phyloP scores from a whole-genome alignment of 2,113 vertebrate genomes.

The Ptilorrhoa leucosticta region DNA sequence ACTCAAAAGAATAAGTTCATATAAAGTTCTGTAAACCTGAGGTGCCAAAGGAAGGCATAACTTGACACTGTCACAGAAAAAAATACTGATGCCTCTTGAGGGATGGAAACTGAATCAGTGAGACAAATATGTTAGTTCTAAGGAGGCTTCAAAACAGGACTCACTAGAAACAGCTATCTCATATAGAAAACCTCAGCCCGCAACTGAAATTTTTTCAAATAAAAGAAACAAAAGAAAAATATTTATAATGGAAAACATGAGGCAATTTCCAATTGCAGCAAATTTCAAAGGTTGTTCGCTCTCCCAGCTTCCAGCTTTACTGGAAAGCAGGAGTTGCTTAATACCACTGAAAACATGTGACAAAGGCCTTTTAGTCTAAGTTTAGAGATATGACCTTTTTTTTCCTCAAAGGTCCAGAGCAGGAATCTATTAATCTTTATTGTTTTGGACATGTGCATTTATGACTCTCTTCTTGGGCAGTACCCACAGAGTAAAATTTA shows the following conservation, averaged over 20 bases:
- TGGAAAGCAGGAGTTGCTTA: constrained; percentile 49
- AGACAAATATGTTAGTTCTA: not conserved
- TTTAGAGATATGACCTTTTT: not conserved
- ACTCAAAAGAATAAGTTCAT: not conserved
- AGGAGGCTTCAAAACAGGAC: not conserved
- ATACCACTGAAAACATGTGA: constrained; percentile 7
- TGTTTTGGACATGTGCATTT: not conserved
- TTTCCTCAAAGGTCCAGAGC: not conserved
- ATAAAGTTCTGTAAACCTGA: not conserved
- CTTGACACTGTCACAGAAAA: not conserved
- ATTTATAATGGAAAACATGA: constrained; percentile 44
- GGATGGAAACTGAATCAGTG: not conserved
- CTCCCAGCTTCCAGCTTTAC: constrained; percentile 16
- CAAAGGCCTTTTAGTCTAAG: not conserved
- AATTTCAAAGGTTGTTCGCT: constrained; percentile 1
- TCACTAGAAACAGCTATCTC: not conserved
- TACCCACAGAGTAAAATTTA: not conserved
- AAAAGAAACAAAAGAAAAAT: constrained; percentile 25
- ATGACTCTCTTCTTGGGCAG: not conserved
- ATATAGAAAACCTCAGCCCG: not conserved
- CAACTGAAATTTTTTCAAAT: not conserved
- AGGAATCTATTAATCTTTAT: not conserved
- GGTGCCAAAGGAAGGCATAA: not conserved
- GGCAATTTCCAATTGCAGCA: not conserved
- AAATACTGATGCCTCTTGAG: not conserved